A percentile compares a stretch with the other conserved stretches of the same genome.
phyloP scores from a whole-genome alignment of 2,888 invertebrate genomes.

The Dendrolimus pini region DNA sequence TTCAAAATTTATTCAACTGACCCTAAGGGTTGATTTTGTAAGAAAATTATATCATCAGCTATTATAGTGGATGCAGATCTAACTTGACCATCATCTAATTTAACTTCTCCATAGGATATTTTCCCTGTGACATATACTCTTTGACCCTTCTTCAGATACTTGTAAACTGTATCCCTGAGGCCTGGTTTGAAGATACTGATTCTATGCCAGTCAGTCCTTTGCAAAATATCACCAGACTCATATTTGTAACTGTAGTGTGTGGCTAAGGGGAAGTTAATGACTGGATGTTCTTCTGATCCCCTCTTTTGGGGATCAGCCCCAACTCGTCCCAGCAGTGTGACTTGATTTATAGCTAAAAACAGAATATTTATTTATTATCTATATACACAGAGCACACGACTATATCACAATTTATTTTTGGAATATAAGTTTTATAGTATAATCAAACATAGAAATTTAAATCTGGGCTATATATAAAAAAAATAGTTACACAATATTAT shows the following conservation, averaged over 20 bases:
- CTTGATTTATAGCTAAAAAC: conserved; percentile 83
- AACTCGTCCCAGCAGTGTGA: conserved; percentile 89
- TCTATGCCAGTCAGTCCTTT: conserved; percentile 95
- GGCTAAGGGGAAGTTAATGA: conserved; percentile 92
- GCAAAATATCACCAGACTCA: conserved; percentile 86
- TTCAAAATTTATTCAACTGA: no score
- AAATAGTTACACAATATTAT: no score
- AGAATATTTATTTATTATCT: background rate
- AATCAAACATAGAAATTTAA: no score
- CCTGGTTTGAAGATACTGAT: conserved; percentile 91
- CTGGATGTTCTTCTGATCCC: conserved; percentile 88
- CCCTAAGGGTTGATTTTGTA: conserved; percentile 60
- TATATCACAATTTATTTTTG: no score
- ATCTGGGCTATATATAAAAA: no score
- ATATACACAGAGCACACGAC: no score
- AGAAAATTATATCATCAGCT: conserved; percentile 92
- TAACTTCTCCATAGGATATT: conserved; percentile 90
- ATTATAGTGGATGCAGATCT: conserved; percentile 86
- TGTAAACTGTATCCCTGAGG: conserved; percentile 86
- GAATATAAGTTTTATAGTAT: no score
- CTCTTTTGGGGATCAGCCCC: conserved; percentile 93
- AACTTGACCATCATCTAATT: conserved; percentile 83
- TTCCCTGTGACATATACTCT: conserved; percentile 89
- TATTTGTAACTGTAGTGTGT: conserved; percentile 92
- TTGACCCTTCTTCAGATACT: conserved; percentile 90